These are phyloP conservation scores for Bimastos eiseni DNA, from an alignment of 2,888 invertebrate species.

Conservation along the genomic window DNA sequence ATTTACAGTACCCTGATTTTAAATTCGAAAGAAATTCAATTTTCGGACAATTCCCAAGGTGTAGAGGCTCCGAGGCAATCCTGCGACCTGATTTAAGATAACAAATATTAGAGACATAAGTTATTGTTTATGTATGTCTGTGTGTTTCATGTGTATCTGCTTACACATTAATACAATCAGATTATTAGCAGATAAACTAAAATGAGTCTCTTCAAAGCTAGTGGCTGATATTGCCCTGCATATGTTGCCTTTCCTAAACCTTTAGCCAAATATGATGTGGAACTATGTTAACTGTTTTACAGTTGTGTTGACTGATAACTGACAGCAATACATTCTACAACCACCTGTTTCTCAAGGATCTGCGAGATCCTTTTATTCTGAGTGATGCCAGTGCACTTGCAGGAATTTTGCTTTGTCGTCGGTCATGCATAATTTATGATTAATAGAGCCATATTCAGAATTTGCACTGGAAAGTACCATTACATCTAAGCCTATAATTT, in stretches of 20 bases:
- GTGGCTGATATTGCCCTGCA: neutral
- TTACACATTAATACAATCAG: neutral
- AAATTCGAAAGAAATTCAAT: too few relatives aligned
- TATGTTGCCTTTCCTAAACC: neutral
- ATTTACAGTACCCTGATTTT: too few relatives aligned
- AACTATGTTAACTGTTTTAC: neutral
- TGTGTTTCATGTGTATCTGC: neutral
- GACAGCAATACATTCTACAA: neutral
- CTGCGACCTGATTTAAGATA: neutral
- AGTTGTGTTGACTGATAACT: neutral
- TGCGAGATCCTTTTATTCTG: neutral
- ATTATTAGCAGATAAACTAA: neutral
- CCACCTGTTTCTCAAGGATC: conserved; percentile 2
- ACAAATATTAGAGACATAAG: neutral
- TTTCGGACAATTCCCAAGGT: too few relatives aligned
- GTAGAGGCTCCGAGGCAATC: too few relatives aligned
- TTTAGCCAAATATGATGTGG: neutral
- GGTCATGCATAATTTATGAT: neutral
- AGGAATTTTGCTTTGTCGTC: neutral
- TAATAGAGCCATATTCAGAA: neutral
- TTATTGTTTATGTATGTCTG: neutral
- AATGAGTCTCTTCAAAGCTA: neutral
- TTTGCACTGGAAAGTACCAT: neutral
- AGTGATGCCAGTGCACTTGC: neutral
- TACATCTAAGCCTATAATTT: neutral